phyloP scores from a whole-genome alignment of 2,888 invertebrate genomes.

The Lasioglossum lativentre region DNA sequence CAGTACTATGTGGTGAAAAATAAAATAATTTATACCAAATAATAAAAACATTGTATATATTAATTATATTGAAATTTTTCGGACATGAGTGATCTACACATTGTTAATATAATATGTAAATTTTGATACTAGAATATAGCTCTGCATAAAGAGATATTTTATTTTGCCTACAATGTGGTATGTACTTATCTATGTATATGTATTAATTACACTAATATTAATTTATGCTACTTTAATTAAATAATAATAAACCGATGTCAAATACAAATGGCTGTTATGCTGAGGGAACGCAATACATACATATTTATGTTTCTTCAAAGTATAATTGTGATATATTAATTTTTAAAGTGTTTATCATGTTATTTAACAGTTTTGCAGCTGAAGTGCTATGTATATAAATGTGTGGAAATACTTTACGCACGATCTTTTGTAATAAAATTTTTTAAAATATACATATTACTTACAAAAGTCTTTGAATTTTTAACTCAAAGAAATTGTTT shows the following conservation, averaged over 20 bases:
- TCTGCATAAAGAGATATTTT: conserved; percentile 28
- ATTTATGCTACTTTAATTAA: conserved; percentile 5
- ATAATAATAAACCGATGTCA: neutral
- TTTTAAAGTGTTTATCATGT: conserved; percentile 14
- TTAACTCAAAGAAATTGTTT: neutral
- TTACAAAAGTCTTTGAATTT: neutral
- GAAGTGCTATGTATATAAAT: conserved; percentile 8
- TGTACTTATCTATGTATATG: conserved; percentile 20
- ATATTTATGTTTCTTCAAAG: conserved; percentile 22
- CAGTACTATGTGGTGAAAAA: conserved; percentile 39
- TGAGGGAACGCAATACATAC: neutral
- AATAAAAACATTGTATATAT: conserved; percentile 50
- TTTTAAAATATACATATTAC: conserved; percentile 13
- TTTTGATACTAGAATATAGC: conserved; percentile 31
- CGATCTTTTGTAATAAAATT: conserved; percentile 9
- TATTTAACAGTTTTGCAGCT: conserved; percentile 9
- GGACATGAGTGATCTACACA: conserved; percentile 48
- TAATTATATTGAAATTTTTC: conserved; percentile 45
- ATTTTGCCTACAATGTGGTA: conserved; percentile 25
- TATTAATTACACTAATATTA: conserved; percentile 3
- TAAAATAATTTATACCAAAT: conserved; percentile 54
- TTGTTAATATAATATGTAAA: conserved; percentile 27
- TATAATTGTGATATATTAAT: conserved; percentile 27
- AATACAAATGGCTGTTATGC: neutral
- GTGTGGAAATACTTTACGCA: neutral